A percentile compares a stretch with the other conserved stretches of the same genome.
Evolutionary conservation across 2,888 invertebrate genomes (phyloP).

Genomic region (Macaria liturata): DNA sequence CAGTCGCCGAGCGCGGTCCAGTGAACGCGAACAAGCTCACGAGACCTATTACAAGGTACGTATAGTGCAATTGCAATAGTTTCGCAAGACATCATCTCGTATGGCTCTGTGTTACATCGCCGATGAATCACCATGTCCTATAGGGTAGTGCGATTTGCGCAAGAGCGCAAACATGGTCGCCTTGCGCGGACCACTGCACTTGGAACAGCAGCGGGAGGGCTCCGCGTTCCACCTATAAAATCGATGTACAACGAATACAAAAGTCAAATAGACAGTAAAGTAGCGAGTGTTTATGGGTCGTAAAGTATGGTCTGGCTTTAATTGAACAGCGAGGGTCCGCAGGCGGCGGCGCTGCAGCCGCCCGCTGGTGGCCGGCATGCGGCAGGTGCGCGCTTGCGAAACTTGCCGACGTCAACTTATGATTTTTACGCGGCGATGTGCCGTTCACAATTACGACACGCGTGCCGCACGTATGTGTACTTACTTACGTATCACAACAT

Average conservation of each 20-base stretch:
- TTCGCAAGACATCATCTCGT: conserved; percentile 45
- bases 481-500: conserved; percentile 43
- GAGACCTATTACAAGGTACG: conserved; percentile 30
- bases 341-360: conserved; percentile 30
- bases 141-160: conserved; percentile 46
- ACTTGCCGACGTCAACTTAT: conserved; percentile 60
- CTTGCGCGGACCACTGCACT: conserved; percentile 47
- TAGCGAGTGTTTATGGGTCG: conserved; percentile 39
- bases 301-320: conserved; percentile 36
- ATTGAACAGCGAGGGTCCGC: conserved; percentile 32
- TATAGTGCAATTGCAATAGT: conserved; percentile 41
- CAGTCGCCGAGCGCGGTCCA: conserved; percentile 16
- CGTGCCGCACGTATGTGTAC: conserved; percentile 54
- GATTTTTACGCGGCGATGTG: conserved; percentile 64
- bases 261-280: conserved; percentile 38
- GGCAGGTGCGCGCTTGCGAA: conserved; percentile 62
- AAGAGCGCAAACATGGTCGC: conserved; percentile 52
- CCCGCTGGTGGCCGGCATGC: conserved; percentile 28
- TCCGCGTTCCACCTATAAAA: conserved; percentile 14
- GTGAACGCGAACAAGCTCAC: conserved; percentile 23
- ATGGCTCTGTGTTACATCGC: conserved; percentile 36
- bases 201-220: conserved; percentile 23
- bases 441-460: conserved; percentile 68
- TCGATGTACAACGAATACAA: conserved; percentile 9
- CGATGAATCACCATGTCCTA: conserved; percentile 45